A percentile compares a stretch with the other conserved stretches of the same genome.
Evolutionary conservation across 2,888 invertebrate genomes (phyloP).

Genomic region (Celastrina argiolus): DNA sequence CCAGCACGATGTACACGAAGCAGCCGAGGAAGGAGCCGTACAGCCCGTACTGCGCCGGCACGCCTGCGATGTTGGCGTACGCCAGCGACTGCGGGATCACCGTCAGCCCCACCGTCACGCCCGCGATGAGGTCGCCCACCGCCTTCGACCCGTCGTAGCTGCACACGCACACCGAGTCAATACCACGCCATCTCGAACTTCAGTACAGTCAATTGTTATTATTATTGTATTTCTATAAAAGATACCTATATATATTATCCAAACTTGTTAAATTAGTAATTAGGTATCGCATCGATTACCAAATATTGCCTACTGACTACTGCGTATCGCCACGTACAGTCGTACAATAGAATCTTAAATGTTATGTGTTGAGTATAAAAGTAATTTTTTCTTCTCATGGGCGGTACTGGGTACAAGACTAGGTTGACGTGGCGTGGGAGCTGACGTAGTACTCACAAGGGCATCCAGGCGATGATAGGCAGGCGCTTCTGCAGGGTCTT

Average conservation of each 20-base stretch:
- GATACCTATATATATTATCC: too few species aligned
- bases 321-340: too few species aligned
- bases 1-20: constrained; percentile 92
- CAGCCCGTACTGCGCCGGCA: constrained; percentile 91
- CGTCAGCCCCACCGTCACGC: constrained; percentile 93
- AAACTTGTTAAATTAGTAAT: too few species aligned
- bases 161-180: constrained; percentile 25
- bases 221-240: not conserved
- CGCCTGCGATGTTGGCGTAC: constrained; percentile 87
- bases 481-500: constrained; percentile 85
- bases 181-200: too few species aligned
- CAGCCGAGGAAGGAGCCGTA: constrained; percentile 96
- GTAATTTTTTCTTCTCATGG: too few species aligned
- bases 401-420: too few species aligned
- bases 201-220: not conserved
- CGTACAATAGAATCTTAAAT: too few species aligned
- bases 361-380: too few species aligned
- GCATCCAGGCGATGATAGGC: constrained; percentile 87
- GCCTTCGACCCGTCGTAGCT: constrained; percentile 84
- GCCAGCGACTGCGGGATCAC: constrained; percentile 94
- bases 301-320: too few species aligned
- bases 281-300: too few species aligned
- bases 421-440: too few species aligned
- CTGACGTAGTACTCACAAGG: constrained; percentile 76
- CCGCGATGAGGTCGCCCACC: constrained; percentile 92